Base-by-base conservation (phyloP, 2,797 vertebrate species). In the Leptoclinus maculatus region DNA sequence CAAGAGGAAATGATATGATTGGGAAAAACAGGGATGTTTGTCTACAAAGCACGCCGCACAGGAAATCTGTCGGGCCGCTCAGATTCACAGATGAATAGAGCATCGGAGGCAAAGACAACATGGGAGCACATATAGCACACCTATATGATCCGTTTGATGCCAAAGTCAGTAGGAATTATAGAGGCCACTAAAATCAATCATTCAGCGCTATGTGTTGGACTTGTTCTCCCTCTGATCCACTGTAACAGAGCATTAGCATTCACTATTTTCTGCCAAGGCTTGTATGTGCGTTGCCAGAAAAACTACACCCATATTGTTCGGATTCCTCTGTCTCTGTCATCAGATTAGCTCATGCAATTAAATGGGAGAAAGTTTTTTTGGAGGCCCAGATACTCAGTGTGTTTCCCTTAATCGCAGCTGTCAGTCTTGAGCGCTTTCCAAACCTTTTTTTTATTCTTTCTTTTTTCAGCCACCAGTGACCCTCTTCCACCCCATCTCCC, bases 1-100 rank as follows among this genome's bases (percentile, higher is more conserved):
- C 74, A 66, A 84, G 78, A 92, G 92, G 89, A 94, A 92, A 92
- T 88, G 78, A 88, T 91, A 84, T 53, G 85, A 89, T 86, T 73
- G 77, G 79, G 32, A 88, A 83, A 85, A 87, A 79, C 80, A 67
- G 82, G 87, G 70, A 76, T 84, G 89, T 93, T 91, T 94, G 88
- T 91, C 84, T 90, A 85, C 89, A 75, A 82, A 74, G 79, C 76
- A 38, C n/a, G 83, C 74, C 51, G 76, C 84, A 73, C 91, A 93
- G 93, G 93, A 95, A 94, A 87, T 87, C 74, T 74, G 89, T 64
- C 83, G 5, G 13, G 13, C 60, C 13, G 49, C 64, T 79, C 67
- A 59, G 70, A 80, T 77, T 80, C 39, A 32, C 39, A 79, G 11
- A 80, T 57, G 38, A 82, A 67, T 4, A 23, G 19, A 58, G 63